phyloP scores from a whole-genome alignment of 2,888 invertebrate genomes.

The Chesias legatella region DNA sequence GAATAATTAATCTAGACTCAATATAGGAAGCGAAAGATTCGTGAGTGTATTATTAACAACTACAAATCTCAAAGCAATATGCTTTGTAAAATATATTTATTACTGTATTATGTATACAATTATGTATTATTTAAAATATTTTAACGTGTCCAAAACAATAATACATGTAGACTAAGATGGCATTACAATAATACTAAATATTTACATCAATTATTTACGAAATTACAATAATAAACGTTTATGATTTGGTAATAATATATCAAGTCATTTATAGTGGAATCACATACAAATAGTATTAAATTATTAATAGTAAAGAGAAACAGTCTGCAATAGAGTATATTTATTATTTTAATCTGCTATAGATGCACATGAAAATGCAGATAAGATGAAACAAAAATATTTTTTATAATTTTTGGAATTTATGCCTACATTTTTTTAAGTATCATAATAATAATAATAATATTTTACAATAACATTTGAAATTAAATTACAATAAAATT shows the following conservation, averaged over 20 bases:
- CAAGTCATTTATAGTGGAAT: slow-evolving; percentile 12
- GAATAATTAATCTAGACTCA: too few species aligned
- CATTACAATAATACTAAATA: slow-evolving; percentile 4
- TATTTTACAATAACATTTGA: too few species aligned
- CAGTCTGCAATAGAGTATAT: too few species aligned
- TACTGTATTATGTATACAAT: background rate
- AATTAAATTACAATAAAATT: too few species aligned
- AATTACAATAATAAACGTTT: slow-evolving; percentile 14
- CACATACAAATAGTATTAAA: slow-evolving; percentile 5
- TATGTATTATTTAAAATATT: background rate
- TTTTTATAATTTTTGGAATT: too few species aligned
- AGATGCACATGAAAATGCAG: too few species aligned
- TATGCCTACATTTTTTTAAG: too few species aligned
- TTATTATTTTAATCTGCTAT: too few species aligned
- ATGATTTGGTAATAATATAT: slow-evolving; percentile 25
- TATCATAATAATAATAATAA: too few species aligned
- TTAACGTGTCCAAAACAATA: slow-evolving; percentile 1
- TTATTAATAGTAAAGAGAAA: background rate
- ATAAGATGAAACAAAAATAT: too few species aligned
- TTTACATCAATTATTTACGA: slow-evolving; percentile 17
- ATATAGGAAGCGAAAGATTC: background rate
- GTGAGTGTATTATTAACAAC: slow-evolving; percentile 3
- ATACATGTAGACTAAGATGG: slow-evolving; percentile 8
- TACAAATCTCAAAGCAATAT: too few species aligned
- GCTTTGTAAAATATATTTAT: too few species aligned